Evolutionary conservation across 2,888 invertebrate genomes (phyloP), one percentile per base, ranked within the genome.

Genomic region (Leucophenga montana): DNA sequence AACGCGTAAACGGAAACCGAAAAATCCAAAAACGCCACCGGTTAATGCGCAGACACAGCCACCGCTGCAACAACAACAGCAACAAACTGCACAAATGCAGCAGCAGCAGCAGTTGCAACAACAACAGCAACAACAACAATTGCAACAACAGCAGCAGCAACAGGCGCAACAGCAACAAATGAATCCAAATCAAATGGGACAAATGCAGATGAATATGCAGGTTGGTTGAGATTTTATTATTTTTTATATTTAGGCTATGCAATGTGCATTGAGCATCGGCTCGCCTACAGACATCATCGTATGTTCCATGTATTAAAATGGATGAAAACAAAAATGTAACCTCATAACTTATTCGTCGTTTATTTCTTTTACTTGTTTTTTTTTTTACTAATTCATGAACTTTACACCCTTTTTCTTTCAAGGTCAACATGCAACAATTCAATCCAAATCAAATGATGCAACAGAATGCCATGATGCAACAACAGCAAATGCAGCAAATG

Each of bases 401-500:
- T 56, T 14, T 70, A 20, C 39, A 44, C 0, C 33, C 53, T 54
- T 57, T n/a, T 22, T 44, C 6, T 27, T 70, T 18, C 61, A 86
- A 27, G 83, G 85, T 87, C 69, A 90, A 90, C 75, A 89, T 90
- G 85, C 89, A 87, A 69, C 88, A 87, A 75, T 88, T 87, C 73
- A 86, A 81, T 31, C 87, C 85, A 56, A 88, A 87, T 66, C 84
- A 87, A 73, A 85, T 87, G 91, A 88, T 87, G 78, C 78, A 84
- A 62, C 85, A 80, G 61, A 87, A 82, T 65, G 92, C 92, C 79
- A 89, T 92, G 90, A 88, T 87, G 75, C 77, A 78, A 22, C 68
- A 75, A 59, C 77, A 80, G 16, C 85, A 85, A 62, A 84, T 88
- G 85, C 83, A 84, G 64, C 82, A 85, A 59, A 82, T 81, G 9